Conservation (phyloP, 2,113 vertebrate genomes). For the Triplophysa dalaica region DNA sequence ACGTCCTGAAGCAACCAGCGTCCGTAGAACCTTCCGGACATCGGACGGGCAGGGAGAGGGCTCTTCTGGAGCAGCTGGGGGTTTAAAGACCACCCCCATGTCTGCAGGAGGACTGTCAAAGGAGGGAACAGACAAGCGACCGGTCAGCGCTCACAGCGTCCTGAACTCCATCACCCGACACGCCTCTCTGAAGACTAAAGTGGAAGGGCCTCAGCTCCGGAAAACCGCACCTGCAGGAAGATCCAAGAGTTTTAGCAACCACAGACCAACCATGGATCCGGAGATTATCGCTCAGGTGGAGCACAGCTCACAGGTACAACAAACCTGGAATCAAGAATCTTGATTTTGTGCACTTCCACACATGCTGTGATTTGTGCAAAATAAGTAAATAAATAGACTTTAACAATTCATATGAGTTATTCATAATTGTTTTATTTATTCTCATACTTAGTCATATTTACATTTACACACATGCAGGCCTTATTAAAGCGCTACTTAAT, state of each 20-base stretch:
- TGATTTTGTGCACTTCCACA: too few species aligned
- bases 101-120: constrained; percentile 84
- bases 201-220: constrained; percentile 92
- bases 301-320: constrained; percentile 71
- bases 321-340: too few species aligned
- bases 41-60: constrained; percentile 80
- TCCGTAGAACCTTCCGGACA: constrained; percentile 87
- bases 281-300: constrained; percentile 91
- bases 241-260: constrained; percentile 99
- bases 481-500: too few species aligned
- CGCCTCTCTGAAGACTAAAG: constrained; percentile 91
- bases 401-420: too few species aligned
- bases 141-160: constrained; percentile 88
- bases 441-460: too few species aligned
- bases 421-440: too few species aligned
- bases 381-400: too few species aligned
- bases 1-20: constrained; percentile 86
- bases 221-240: constrained; percentile 86
- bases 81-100: constrained; percentile 84
- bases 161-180: constrained; percentile 95
- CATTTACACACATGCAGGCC: too few species aligned
- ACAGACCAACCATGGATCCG: constrained; percentile 86
- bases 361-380: too few species aligned
- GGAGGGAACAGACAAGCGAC: constrained; percentile 89
- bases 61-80: constrained; percentile 72